Conservation (phyloP, 2,113 vertebrate genomes). For the Toxostoma redivivum region DNA sequence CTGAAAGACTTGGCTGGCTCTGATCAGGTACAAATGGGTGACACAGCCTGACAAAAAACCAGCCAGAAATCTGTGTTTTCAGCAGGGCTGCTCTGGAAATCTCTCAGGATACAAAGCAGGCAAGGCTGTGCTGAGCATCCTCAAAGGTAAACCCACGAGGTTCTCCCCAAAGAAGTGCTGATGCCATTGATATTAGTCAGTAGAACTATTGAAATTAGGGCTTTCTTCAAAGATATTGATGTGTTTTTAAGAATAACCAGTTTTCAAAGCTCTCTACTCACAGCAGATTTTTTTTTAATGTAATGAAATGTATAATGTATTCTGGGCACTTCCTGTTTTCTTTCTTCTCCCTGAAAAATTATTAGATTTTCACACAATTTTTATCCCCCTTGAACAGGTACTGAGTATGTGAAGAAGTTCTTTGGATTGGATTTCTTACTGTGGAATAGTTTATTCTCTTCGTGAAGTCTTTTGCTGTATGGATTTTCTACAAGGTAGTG, state of each 20-base stretch:
- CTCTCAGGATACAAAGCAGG: background rate
- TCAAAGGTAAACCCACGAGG: background rate
- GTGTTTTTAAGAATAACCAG: background rate
- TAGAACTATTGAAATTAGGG: background rate
- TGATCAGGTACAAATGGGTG: background rate
- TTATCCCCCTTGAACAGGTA: background rate
- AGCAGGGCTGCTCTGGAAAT: background rate
- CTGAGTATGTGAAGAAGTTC: background rate
- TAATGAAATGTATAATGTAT: background rate
- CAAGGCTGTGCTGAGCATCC: accelerated
- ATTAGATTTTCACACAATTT: background rate
- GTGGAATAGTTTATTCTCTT: background rate
- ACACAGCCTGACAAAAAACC: background rate
- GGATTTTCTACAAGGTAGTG: background rate
- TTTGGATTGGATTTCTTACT: background rate
- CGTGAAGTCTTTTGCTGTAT: background rate
- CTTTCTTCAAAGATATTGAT: background rate
- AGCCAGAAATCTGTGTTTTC: background rate
- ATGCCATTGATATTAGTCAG: background rate
- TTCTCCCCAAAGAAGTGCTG: background rate
- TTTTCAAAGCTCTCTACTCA: background rate
- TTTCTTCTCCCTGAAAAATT: background rate
- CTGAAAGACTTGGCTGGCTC: background rate
- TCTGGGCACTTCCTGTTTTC: background rate
- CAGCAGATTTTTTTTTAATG: background rate